Percentiles rank a stretch among this genome's conserved stretches.
These are phyloP conservation scores for Macroglossus sobrinus DNA, from an alignment of 2,113 vertebrate genomes.

Conservation along the genomic window DNA sequence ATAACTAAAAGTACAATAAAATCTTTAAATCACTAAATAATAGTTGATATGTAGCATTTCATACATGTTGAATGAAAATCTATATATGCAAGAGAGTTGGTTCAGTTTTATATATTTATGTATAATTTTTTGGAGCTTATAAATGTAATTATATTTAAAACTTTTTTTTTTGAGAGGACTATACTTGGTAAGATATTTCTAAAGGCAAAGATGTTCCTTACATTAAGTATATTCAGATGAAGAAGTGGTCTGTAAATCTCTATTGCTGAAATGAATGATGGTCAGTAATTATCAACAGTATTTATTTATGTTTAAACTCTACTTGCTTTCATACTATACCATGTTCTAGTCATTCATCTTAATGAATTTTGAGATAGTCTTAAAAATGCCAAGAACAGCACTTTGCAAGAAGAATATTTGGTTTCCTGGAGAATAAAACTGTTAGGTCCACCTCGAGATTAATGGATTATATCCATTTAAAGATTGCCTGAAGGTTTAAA, in stretches of 20 bases:
- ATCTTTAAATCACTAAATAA: not conserved
- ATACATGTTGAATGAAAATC: not conserved
- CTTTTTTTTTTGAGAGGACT: not conserved
- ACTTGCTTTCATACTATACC: not conserved
- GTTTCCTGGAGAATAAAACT: not conserved
- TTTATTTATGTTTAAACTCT: not conserved
- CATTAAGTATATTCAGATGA: not conserved
- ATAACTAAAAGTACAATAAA: not conserved
- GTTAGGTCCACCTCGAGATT: constrained; percentile 29
- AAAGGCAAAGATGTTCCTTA: not conserved
- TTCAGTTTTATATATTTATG: not conserved
- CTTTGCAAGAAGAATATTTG: constrained; percentile 47
- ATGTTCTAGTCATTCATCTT: constrained; percentile 47
- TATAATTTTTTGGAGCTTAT: not conserved
- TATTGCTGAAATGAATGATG: not conserved
- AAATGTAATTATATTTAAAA: not conserved
- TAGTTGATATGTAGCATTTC: not conserved
- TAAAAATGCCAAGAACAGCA: not conserved
- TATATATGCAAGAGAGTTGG: not conserved
- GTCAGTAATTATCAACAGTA: not conserved
- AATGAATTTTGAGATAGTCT: constrained; percentile 29
- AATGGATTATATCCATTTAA: constrained; percentile 31
- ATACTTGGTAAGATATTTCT: not conserved
- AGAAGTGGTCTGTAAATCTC: not conserved
- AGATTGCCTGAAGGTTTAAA: constrained; percentile 45